Evolutionary conservation across 2,797 vertebrate genomes (phyloP), one percentile per base, ranked within the genome.

Genomic region (Halcyon leucocephala): DNA sequence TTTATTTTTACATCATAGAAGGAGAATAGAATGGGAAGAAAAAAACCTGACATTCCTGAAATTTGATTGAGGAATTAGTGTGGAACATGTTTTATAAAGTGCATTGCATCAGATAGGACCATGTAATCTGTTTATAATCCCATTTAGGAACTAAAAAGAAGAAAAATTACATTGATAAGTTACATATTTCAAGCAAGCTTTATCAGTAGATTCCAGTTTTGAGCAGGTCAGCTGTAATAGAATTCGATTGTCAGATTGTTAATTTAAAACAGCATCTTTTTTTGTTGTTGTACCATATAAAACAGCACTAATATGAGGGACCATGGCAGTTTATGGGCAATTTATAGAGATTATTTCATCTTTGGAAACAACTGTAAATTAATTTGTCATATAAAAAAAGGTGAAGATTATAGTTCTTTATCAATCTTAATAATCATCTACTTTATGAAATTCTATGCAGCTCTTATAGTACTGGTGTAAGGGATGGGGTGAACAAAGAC

Each of bases 11-110:
- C n/a, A 77, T 55, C 17, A 10, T 6, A 10, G 29, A 21, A 42
- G 24, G 22, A 39, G 22, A 17, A 15, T 66, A 39, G 58, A 82
- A 44, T 5, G 9, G 3, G 2, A 0, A 2, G 2, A 6, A 22
- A 35, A 9, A 8, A 37, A 28, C 2, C 16, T 74, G 25, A n/a
- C 2, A 14, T 13, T 62, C 17, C 25, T 81, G 52, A 8, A 71
- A 49, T 61, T 21, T 72, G 29, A 21, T 57, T 26, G 35, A 57
- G 24, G 37, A 84, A 9, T 89, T 82, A 29, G 28, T 7, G 0
- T 18, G 49, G 35, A 74, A 37, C 1, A 1, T 72, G 15, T 55
- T 82, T 69, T 41, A 20, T 19, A 18, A 82, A 84, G n/a, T 39
- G 8, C 21, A 12, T 70, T 72, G 11, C 22, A 29, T 66, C 42